These are phyloP conservation scores for Synergus laeviventris DNA, from an alignment of 2,888 invertebrate species.

Conservation along the genomic window DNA sequence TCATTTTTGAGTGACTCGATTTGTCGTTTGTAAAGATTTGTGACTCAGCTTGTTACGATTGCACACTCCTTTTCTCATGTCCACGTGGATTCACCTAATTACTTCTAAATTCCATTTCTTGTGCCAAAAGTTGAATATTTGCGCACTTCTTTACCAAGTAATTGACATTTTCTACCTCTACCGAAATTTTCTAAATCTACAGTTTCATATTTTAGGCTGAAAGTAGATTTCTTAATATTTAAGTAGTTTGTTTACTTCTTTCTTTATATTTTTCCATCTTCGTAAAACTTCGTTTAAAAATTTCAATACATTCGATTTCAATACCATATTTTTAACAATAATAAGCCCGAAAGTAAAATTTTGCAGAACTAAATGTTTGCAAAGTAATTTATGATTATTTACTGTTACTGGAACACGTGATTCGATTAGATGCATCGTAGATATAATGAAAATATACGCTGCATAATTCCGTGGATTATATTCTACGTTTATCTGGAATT, in stretches of 20 bases:
- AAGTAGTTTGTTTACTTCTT: too few species aligned
- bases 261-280: too few species aligned
- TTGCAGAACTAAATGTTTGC: not conserved
- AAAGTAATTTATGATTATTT: not conserved
- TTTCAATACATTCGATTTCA: too few species aligned
- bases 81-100: constrained; percentile 65
- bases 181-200: too few species aligned
- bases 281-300: too few species aligned
- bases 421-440: not conserved
- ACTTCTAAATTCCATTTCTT: constrained; percentile 57
- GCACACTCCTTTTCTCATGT: constrained; percentile 47
- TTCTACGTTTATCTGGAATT: not conserved
- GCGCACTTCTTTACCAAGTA: constrained; percentile 48
- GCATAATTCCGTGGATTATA: too few species aligned
- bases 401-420: not conserved
- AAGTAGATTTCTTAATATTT: not conserved
- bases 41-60: constrained; percentile 42
- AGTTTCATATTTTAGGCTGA: not conserved
- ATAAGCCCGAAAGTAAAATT: not conserved
- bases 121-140: constrained; percentile 58
- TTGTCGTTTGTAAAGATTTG: constrained; percentile 21
- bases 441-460: not conserved
- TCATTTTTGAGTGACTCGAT: constrained; percentile 14
- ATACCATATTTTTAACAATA: too few species aligned
- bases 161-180: constrained; percentile 10